phyloP scores from a whole-genome alignment of 2,113 vertebrate genomes.

The Hymenochirus boettgeri region DNA sequence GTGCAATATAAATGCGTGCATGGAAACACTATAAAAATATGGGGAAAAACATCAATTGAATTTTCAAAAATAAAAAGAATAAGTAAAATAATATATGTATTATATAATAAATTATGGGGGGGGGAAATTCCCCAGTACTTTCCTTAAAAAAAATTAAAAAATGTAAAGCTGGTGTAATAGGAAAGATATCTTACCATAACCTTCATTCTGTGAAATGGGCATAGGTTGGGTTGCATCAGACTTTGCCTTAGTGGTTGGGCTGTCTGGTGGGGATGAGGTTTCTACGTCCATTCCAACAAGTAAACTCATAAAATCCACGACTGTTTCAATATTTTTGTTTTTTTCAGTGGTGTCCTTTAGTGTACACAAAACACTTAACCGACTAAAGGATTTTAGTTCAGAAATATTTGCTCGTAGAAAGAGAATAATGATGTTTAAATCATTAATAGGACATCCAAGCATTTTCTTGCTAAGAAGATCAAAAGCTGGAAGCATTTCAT shows the following conservation, averaged over 20 bases:
- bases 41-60: no score
- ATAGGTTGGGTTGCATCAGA: not conserved
- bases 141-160: no score
- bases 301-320: constrained; percentile 92
- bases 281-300: constrained; percentile 73
- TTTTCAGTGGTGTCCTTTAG: constrained; percentile 65
- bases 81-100: no score
- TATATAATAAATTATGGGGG: no score
- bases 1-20: no score
- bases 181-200: constrained; percentile 30
- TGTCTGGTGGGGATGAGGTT: constrained; percentile 51
- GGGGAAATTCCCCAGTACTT: no score
- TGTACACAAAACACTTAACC: constrained; percentile 76
- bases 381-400: constrained; percentile 79
- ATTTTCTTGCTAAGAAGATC: constrained; percentile 79
- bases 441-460: constrained; percentile 87
- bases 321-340: constrained; percentile 67
- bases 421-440: constrained; percentile 87
- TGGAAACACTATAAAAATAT: no score
- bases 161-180: no score
- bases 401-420: constrained; percentile 86
- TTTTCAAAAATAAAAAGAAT: no score
- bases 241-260: accelerated
- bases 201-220: constrained; percentile 6
- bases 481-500: constrained; percentile 88